Evolutionary conservation across 2,888 invertebrate species (phyloP).

Genomic region (Andrena bicolor): DNA sequence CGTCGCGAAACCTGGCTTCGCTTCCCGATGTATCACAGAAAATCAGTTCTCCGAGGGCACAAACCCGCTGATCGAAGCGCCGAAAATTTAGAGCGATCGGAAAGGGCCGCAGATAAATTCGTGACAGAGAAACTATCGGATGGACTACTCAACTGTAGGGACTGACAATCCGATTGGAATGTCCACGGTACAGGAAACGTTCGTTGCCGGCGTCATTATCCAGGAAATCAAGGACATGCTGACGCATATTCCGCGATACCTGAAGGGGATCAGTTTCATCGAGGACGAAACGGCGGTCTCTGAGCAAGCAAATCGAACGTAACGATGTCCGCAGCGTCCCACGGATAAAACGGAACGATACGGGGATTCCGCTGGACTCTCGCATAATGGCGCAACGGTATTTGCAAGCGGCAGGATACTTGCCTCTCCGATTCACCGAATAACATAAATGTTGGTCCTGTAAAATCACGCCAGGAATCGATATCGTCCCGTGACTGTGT

Average conservation of each 20-base stretch:
- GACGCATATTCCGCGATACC: slow-evolving; percentile 47
- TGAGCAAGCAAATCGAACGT: slow-evolving; percentile 64
- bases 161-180: slow-evolving; percentile 13
- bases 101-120: background rate
- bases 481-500: background rate
- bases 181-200: slow-evolving; percentile 35
- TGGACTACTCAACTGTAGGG: background rate
- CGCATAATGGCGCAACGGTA: slow-evolving; percentile 43
- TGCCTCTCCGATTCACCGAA: slow-evolving; percentile 23
- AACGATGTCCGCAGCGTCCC: slow-evolving; percentile 57
- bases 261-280: slow-evolving; percentile 40
- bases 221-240: slow-evolving; percentile 53
- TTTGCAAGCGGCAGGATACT: slow-evolving; percentile 30
- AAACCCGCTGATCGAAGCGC: background rate
- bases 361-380: slow-evolving; percentile 39
- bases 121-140: background rate
- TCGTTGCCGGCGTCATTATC: slow-evolving; percentile 46
- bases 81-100: background rate
- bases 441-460: slow-evolving; percentile 42
- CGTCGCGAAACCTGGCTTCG: too few relatives aligned
- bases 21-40: too few relatives aligned
- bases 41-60: background rate
- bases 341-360: slow-evolving; percentile 55
- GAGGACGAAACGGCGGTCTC: slow-evolving; percentile 32
- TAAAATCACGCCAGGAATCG: slow-evolving; percentile 28